These are phyloP conservation scores for Acrocyrtus sp. DNA, from an alignment of 2,888 invertebrate species.

Conservation along the genomic window DNA sequence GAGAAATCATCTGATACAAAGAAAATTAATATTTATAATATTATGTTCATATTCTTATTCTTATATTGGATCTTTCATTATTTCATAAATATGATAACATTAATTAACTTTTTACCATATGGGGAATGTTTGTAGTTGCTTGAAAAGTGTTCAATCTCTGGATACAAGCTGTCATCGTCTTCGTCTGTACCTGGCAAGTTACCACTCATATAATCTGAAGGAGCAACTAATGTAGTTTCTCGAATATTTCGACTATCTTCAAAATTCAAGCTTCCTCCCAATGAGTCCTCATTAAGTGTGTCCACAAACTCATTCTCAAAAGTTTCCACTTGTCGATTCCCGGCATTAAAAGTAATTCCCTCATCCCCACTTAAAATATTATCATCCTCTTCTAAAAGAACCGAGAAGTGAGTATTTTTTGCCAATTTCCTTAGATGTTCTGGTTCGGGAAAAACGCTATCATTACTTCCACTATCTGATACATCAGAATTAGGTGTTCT, in stretches of 20 bases:
- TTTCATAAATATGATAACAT: not conserved
- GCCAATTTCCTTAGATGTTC: slow-evolving; percentile 8
- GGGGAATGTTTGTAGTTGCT: slow-evolving; percentile 1
- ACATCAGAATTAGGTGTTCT: not conserved
- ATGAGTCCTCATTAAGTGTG: not conserved
- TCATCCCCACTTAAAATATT: no score
- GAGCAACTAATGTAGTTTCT: not conserved
- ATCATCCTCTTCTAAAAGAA: slow-evolving; percentile 9
- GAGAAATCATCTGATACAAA: slow-evolving; percentile 13
- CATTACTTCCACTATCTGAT: slow-evolving; percentile 2
- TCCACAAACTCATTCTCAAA: not conserved
- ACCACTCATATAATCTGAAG: not conserved
- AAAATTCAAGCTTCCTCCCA: not conserved
- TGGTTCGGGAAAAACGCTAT: slow-evolving; percentile 18
- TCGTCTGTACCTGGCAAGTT: slow-evolving; percentile 4
- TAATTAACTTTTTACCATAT: slow-evolving; percentile 7
- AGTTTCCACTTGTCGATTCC: slow-evolving; percentile 1
- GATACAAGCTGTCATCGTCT: slow-evolving; percentile 34
- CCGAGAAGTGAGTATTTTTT: not conserved
- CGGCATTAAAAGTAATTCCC: no score
- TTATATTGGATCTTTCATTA: not conserved
- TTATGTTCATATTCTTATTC: no score
- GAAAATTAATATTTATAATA: not conserved
- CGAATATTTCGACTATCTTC: not conserved
- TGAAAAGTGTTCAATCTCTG: slow-evolving; percentile 38